Base-by-base conservation (phyloP, 1,140 invertebrate genomes). In the Lineus longissimus region DNA sequence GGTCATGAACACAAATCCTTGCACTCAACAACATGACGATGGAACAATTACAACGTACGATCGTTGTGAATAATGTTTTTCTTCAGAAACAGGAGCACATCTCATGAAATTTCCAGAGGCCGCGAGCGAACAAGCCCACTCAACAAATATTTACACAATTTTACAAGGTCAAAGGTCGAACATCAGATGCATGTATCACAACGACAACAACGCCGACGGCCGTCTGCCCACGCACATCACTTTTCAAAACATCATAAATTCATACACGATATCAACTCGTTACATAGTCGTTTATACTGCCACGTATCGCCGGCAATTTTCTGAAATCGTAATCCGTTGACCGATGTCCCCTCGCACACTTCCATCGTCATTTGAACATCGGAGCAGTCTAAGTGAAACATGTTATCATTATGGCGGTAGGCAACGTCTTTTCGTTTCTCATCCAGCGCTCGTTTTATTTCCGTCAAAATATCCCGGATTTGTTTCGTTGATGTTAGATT, bases 231-330 rank as follows among this genome's bases (percentile, higher is more conserved):
- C 33, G 33, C 33, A 36, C 33, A 36, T 36, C 33, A 36, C 33
- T 4, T n/a, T 36, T 36, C 33, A 36, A 36, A 36, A 36, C 33
- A 36, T 70, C 64, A 79, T 63, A 78, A 65, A 73, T 83, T 79
- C 63, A 95, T 90, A 75, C 91, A 92, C 54, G 90, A 90, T 51
- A 96, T 91, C 58, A 96, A 82, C 77, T 94, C 91, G 74, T 94
- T 90, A 81, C 93, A 95, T 17, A 95, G 85, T 77, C 92, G 91
- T 65, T 90, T 91, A 76, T 95, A 95, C 75, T 93, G 90, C 64
- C 90, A 84, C 78, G 92, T 91, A 81, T 96, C 93, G 1, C 94
- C 94, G 0, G 92, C 94, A 66, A 96, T 93, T 76, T 92, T 85
- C 62, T 93, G 83, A 86, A 96, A 88, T 74, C 94, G 94, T 63